These are phyloP conservation scores for Odontomyia ornata DNA, from an alignment of 2,888 invertebrate genomes.

Conservation along the genomic window DNA sequence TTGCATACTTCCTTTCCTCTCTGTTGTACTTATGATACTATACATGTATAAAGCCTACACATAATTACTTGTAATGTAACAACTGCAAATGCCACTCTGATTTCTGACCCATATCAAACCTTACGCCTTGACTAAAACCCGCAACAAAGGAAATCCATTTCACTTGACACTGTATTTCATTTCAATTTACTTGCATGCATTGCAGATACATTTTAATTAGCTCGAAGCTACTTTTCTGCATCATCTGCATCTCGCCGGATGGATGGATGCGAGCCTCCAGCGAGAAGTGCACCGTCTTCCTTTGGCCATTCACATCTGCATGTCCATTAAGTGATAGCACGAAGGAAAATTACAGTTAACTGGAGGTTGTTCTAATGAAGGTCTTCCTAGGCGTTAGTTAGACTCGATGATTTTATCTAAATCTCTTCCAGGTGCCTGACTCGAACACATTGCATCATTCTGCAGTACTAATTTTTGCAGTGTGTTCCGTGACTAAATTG, in stretches of 20 bases:
- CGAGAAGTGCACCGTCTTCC: not conserved
- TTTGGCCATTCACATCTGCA: constrained; percentile 20
- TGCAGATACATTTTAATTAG: constrained; percentile 41
- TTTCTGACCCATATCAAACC: too few relatives aligned
- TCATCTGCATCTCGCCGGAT: constrained; percentile 22
- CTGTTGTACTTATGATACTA: too few relatives aligned
- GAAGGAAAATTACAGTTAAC: constrained; percentile 34
- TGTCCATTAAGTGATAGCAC: constrained; percentile 22
- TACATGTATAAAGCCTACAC: too few relatives aligned
- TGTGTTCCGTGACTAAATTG: constrained; percentile 18
- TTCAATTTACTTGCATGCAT: constrained; percentile 7
- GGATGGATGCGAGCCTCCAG: not conserved
- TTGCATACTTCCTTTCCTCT: too few relatives aligned
- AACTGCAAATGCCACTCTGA: too few relatives aligned
- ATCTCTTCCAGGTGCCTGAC: constrained; percentile 22
- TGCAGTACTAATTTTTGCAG: constrained; percentile 8
- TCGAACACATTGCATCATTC: not conserved
- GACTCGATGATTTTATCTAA: constrained; percentile 6
- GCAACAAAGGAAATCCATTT: too few relatives aligned
- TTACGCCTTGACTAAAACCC: too few relatives aligned
- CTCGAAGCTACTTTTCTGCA: constrained; percentile 33
- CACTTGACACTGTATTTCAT: too few relatives aligned
- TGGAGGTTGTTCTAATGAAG: constrained; percentile 2
- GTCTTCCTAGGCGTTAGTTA: constrained; percentile 18
- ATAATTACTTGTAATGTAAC: too few relatives aligned